Evolutionary conservation across 2,113 vertebrate species (phyloP).

Genomic region (Pseudolaguvia tuberculata): DNA sequence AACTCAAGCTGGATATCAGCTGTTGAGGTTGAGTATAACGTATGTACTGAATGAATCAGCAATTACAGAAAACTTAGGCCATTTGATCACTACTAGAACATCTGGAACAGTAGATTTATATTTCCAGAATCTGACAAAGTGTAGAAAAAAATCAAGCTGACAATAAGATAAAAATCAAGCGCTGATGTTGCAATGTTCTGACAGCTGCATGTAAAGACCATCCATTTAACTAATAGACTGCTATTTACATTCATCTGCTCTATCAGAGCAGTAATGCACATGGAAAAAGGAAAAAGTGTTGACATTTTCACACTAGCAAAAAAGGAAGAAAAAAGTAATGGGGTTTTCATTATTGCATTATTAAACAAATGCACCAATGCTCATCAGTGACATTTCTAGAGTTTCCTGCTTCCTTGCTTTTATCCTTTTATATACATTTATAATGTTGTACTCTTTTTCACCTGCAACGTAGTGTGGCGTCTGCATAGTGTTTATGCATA

Average conservation of each 20-base stretch:
- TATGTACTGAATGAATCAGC: background rate
- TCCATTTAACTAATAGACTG: conserved; percentile 68
- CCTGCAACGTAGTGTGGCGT: too few species aligned
- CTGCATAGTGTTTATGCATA: too few species aligned
- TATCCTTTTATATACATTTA: too few species aligned
- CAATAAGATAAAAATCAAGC: conserved; percentile 26
- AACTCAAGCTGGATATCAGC: background rate
- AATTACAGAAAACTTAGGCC: background rate
- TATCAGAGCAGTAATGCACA: conserved; percentile 51
- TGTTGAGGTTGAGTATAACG: background rate
- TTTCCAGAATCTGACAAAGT: background rate
- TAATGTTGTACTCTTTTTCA: too few species aligned
- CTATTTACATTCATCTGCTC: conserved; percentile 69
- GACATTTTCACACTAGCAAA: conserved; percentile 63
- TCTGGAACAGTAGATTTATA: background rate
- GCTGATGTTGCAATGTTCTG: conserved; percentile 60
- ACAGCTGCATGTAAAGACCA: conserved; percentile 68
- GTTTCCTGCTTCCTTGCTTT: too few species aligned
- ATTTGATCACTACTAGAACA: background rate
- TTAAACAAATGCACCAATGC: conserved; percentile 50
- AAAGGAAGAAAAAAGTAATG: conserved; percentile 57
- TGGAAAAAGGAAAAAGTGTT: conserved; percentile 52
- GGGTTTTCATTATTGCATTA: conserved; percentile 53
- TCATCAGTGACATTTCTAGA: conserved; percentile 61
- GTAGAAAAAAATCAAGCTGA: conserved; percentile 17